Conservation (phyloP, 2,888 invertebrate genomes). For the Parasteatoda lunata region DNA sequence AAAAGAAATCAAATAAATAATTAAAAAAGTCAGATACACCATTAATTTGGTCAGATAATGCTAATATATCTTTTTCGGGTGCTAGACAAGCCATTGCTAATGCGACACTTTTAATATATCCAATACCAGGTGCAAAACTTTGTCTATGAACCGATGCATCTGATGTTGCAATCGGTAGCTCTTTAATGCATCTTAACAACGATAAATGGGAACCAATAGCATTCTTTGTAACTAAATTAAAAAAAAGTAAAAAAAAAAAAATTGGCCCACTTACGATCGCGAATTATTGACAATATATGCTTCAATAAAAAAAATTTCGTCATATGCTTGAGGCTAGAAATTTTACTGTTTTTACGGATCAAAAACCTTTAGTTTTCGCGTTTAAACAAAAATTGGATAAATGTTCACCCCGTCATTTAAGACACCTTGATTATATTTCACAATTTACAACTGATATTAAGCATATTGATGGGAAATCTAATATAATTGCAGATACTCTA, state of each 20-base stretch:
- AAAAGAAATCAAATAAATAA: slow-evolving; percentile 1
- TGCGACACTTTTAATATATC: slow-evolving; percentile 2
- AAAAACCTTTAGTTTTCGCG: slow-evolving; percentile 3
- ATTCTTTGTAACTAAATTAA: slow-evolving; percentile 35
- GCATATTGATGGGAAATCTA: slow-evolving; percentile 70
- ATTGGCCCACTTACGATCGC: slow-evolving; percentile 62
- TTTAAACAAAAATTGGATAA: slow-evolving; percentile 17
- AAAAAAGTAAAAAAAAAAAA: neutral
- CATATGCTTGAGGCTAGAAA: slow-evolving; percentile 68
- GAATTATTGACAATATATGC: slow-evolving; percentile 71
- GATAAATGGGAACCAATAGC: slow-evolving; percentile 65
- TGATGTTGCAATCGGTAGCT: slow-evolving; percentile 1
- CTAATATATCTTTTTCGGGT: slow-evolving; percentile 28
- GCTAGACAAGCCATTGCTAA: slow-evolving; percentile 21
- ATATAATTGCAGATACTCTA: slow-evolving; percentile 9
- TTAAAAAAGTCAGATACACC: slow-evolving; percentile 1
- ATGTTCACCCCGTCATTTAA: slow-evolving; percentile 71
- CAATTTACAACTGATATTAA: slow-evolving; percentile 73
- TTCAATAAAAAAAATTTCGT: slow-evolving; percentile 69
- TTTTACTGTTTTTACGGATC: slow-evolving; percentile 15
- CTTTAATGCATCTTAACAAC: neutral
- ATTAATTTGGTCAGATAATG: slow-evolving; percentile 21
- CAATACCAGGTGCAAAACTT: neutral
- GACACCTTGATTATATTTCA: slow-evolving; percentile 72
- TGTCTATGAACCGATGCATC: slow-evolving; percentile 30